These are phyloP conservation scores for Poeciliopsis presidionis DNA, from an alignment of 2,797 vertebrate species.

Conservation along the genomic window DNA sequence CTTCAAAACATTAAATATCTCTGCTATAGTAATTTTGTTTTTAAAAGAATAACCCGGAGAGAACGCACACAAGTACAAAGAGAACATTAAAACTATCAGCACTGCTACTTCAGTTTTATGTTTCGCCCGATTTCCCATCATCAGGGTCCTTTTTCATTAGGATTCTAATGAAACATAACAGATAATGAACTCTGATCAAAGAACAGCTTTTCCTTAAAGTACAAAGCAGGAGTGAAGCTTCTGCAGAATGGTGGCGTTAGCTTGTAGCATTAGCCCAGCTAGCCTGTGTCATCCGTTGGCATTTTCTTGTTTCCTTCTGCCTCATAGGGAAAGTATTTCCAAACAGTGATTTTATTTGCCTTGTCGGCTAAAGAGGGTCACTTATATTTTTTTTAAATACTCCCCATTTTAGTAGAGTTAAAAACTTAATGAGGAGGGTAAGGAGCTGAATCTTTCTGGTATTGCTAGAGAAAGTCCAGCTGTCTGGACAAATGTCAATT, in stretches of 20 bases:
- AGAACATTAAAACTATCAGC: too few species aligned
- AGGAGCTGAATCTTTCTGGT: neutral
- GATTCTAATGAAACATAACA: neutral
- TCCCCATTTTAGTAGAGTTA: neutral
- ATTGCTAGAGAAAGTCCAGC: neutral
- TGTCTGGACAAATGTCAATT: neutral
- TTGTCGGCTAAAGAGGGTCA: neutral
- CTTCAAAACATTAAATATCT: too few species aligned
- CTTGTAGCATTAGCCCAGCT: neutral
- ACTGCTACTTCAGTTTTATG: too few species aligned
- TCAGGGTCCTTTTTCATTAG: neutral
- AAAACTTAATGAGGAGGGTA: neutral
- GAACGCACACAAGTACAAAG: too few species aligned
- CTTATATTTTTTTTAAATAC: neutral
- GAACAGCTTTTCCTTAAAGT: neutral
- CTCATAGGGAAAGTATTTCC: neutral
- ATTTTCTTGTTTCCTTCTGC: neutral
- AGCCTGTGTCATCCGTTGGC: neutral
- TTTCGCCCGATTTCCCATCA: neutral
- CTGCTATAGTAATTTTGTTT: too few species aligned
- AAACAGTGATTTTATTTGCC: neutral
- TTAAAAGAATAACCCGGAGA: too few species aligned
- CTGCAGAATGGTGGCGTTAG: neutral
- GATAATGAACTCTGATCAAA: neutral
- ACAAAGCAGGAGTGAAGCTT: too few species aligned